Evolutionary conservation across 2,888 invertebrate species (phyloP).

Genomic region (Heteromurus nitidus): DNA sequence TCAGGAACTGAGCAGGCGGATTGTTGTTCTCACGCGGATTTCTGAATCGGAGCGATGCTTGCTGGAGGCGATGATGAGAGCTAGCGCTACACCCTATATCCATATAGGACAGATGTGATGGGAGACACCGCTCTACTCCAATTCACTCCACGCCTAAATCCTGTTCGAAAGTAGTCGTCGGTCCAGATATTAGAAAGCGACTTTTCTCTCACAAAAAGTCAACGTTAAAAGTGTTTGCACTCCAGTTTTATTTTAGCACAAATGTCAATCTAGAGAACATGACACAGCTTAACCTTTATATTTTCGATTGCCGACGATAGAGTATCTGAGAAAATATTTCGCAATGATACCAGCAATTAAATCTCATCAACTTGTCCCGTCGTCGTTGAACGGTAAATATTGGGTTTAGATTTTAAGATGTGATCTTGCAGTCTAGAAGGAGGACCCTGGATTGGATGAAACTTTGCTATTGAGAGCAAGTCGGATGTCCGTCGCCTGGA

Average conservation of each 20-base stretch:
- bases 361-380: too few relatives aligned
- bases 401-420: too few relatives aligned
- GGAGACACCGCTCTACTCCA: not conserved
- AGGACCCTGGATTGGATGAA: too few relatives aligned
- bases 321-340: too few relatives aligned
- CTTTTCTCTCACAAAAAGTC: too few relatives aligned
- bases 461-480: too few relatives aligned
- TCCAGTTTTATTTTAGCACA: not conserved
- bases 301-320: too few relatives aligned
- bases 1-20: too few relatives aligned
- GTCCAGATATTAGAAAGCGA: not conserved
- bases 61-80: slow-evolving; percentile 31
- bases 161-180: not conserved
- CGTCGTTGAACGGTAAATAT: too few relatives aligned
- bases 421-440: too few relatives aligned
- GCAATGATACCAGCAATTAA: too few relatives aligned
- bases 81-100: slow-evolving; percentile 64
- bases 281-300: not conserved
- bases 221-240: not conserved
- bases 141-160: not conserved
- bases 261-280: not conserved
- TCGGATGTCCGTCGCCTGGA: too few relatives aligned
- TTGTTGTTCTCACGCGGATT: slow-evolving; percentile 57
- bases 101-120: slow-evolving; percentile 59
- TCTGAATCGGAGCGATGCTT: slow-evolving; percentile 40